These are phyloP conservation scores for Eurytoma californica DNA, from an alignment of 2,888 invertebrate genomes.

Conservation along the genomic window DNA sequence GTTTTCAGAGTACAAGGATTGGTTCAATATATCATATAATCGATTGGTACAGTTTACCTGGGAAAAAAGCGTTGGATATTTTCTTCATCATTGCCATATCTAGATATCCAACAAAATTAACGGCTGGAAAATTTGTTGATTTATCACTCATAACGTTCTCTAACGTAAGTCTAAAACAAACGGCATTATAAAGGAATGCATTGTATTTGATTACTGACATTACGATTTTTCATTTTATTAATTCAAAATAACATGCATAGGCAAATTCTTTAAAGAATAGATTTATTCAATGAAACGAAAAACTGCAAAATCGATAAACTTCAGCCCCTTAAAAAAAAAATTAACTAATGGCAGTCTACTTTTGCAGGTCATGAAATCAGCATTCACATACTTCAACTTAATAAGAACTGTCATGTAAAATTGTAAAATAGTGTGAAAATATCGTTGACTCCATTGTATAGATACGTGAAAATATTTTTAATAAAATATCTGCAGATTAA, in stretches of 20 bases:
- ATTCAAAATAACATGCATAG: no score
- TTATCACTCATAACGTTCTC: slow-evolving; percentile 64
- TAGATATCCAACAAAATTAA: slow-evolving; percentile 61
- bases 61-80: slow-evolving; percentile 59
- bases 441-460: no score
- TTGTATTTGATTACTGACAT: no score
- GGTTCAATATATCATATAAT: slow-evolving; percentile 64
- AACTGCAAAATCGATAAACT: no score
- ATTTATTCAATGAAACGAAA: no score
- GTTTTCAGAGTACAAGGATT: slow-evolving; percentile 56
- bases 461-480: no score
- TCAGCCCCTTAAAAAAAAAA: background rate
- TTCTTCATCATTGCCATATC: slow-evolving; percentile 62
- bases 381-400: slow-evolving; percentile 60
- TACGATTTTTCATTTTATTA: no score
- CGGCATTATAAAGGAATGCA: no score
- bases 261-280: no score
- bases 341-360: background rate
- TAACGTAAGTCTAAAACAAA: slow-evolving; percentile 59
- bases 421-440: background rate
- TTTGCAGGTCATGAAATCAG: slow-evolving; percentile 61
- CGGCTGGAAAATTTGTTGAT: slow-evolving; percentile 66
- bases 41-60: slow-evolving; percentile 65
- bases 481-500: no score
- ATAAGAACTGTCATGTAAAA: slow-evolving; percentile 53